These are phyloP conservation scores for Capitulum mitella DNA, from an alignment of 2,888 invertebrate genomes.

Conservation along the genomic window DNA sequence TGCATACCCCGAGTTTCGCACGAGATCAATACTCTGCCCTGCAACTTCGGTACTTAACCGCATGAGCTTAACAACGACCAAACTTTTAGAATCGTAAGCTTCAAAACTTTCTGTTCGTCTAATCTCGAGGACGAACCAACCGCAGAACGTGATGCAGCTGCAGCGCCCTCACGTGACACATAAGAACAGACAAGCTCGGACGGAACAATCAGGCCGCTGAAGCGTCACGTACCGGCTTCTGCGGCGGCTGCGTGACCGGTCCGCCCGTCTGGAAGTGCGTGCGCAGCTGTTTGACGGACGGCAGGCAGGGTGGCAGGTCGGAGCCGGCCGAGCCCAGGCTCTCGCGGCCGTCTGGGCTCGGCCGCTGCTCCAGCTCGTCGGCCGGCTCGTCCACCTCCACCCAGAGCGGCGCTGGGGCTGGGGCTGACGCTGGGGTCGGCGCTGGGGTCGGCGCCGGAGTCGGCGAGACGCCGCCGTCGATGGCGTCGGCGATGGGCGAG, in stretches of 20 bases:
- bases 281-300: neutral
- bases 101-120: too few species aligned
- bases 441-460: neutral
- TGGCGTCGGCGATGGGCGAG: neutral
- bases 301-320: constrained; percentile 1
- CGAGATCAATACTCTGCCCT: too few species aligned
- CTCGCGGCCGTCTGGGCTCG: constrained; percentile 7
- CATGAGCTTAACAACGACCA: too few species aligned
- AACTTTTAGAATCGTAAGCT: too few species aligned
- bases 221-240: neutral
- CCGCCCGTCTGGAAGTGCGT: neutral
- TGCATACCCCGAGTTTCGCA: too few species aligned
- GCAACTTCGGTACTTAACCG: too few species aligned
- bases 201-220: too few species aligned
- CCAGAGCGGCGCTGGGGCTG: neutral
- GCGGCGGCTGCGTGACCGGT: neutral
- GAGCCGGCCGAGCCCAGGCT: neutral
- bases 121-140: too few species aligned
- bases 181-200: too few species aligned
- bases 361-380: constrained; percentile 1
- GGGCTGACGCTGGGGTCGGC: neutral
- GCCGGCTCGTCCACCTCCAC: neutral
- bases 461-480: neutral
- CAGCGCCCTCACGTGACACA: too few species aligned
- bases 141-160: too few species aligned